These are phyloP conservation scores for Melinopterus prodromus DNA, from an alignment of 2,888 invertebrate genomes.

Conservation along the genomic window DNA sequence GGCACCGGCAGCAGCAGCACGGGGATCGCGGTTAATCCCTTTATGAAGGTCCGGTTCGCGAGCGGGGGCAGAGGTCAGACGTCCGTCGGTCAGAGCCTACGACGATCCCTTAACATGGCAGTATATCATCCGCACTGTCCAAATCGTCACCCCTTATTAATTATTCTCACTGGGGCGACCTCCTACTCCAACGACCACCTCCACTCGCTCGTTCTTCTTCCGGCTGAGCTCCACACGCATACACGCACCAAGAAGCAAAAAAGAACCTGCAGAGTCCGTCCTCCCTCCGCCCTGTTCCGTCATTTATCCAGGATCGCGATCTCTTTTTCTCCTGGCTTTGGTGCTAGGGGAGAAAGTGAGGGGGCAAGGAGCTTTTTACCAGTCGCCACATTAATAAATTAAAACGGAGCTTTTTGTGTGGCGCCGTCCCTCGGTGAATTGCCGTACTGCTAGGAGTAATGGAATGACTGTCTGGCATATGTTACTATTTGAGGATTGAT, in stretches of 20 bases:
- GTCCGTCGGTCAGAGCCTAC: constrained; percentile 17
- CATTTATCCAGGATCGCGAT: constrained; percentile 10
- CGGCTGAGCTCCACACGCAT: not conserved
- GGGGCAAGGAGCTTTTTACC: constrained; percentile 18
- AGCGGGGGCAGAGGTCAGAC: constrained; percentile 20
- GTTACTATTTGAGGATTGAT: not conserved
- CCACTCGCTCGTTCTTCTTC: constrained; percentile 9
- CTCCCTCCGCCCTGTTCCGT: not conserved
- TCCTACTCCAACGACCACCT: constrained; percentile 5
- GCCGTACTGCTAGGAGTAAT: not conserved
- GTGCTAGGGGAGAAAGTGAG: not conserved
- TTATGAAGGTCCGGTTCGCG: constrained; percentile 16
- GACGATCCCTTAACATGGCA: constrained; percentile 23
- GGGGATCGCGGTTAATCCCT: constrained; percentile 21
- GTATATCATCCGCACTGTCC: constrained; percentile 25
- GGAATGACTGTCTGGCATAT: not conserved
- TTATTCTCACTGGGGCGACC: constrained; percentile 17
- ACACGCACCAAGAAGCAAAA: constrained; percentile 9
- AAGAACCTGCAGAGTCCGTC: not conserved
- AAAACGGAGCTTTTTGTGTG: constrained; percentile 13
- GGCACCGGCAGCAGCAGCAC: not conserved
- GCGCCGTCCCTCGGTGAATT: not conserved
- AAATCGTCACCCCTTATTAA: constrained; percentile 26
- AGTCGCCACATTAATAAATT: constrained; percentile 23
- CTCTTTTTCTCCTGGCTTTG: not conserved